Evolutionary conservation across 2,888 invertebrate species (phyloP).

Genomic region (Cryptosula pallasiana): DNA sequence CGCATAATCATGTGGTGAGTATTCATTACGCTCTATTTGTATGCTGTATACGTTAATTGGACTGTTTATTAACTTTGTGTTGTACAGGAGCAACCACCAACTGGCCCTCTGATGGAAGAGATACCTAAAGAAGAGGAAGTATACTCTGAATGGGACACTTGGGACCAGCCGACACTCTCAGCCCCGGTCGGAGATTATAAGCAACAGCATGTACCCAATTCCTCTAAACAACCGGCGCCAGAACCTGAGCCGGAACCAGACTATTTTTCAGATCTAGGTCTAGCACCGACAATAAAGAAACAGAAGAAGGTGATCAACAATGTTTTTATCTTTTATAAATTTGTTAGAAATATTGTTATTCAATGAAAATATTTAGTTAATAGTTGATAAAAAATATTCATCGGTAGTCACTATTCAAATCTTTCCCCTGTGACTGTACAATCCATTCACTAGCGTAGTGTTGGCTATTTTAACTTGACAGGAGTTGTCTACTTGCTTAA

Average conservation of each 20-base stretch:
- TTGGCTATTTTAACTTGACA: too few relatives aligned
- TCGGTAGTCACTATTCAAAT: too few relatives aligned
- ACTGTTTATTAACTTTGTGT: neutral
- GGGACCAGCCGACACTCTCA: neutral
- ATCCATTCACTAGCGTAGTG: too few relatives aligned
- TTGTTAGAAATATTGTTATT: too few relatives aligned
- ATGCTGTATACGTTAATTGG: too few relatives aligned
- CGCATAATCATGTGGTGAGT: neutral
- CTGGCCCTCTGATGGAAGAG: neutral
- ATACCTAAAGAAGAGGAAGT: neutral
- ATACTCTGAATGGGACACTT: conserved; percentile 2
- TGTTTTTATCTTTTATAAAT: too few relatives aligned
- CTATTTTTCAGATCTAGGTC: conserved; percentile 15
- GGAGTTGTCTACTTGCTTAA: too few relatives aligned
- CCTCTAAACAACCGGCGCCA: neutral
- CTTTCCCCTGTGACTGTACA: too few relatives aligned
- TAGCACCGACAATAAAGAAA: conserved; percentile 17
- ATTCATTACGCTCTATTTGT: neutral
- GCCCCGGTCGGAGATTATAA: neutral
- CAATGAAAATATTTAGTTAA: neutral
- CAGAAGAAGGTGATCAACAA: conserved; percentile 23
- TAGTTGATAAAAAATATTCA: too few relatives aligned
- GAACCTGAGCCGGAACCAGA: conserved; percentile 19
- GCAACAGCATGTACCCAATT: neutral
- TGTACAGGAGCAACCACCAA: neutral